Evolutionary conservation across 2,113 vertebrate genomes (phyloP).

Genomic region (Phrynocephalus versicolor): DNA sequence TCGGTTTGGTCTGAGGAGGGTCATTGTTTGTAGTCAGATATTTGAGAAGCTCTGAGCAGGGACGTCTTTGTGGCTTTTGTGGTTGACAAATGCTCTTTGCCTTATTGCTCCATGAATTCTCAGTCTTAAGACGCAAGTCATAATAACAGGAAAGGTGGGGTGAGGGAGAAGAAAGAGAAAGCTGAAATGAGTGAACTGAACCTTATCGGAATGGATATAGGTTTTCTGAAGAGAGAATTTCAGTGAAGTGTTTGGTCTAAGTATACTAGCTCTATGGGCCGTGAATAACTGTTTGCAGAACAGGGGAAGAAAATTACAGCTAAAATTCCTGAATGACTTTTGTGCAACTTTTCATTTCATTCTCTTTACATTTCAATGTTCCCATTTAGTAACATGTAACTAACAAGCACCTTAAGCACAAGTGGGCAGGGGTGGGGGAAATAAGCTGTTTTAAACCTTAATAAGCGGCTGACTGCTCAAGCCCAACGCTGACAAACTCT

Average conservation of each 20-base stretch:
- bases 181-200: conserved; percentile 80
- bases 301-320: conserved; percentile 83
- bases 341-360: conserved; percentile 80
- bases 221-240: conserved; percentile 81
- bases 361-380: conserved; percentile 76
- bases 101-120: conserved; percentile 96
- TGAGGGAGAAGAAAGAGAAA: conserved; percentile 36
- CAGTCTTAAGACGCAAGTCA: conserved; percentile 81
- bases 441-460: conserved; percentile 77
- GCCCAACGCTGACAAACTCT: conserved; percentile 76
- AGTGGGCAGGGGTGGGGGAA: conserved; percentile 18
- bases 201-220: conserved; percentile 86
- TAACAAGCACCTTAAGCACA: conserved; percentile 77
- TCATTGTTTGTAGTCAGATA: conserved; percentile 97
- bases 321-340: conserved; percentile 84
- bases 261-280: conserved; percentile 80
- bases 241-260: conserved; percentile 81
- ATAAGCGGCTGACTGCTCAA: conserved; percentile 77
- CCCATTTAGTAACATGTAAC: conserved; percentile 80
- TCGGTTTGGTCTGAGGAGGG: conserved; percentile 90
- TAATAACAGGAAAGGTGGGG: conserved; percentile 35
- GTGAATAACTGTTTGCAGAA: conserved; percentile 87
- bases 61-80: conserved; percentile 93
- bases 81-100: conserved; percentile 89
- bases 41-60: conserved; percentile 98